phyloP scores from a whole-genome alignment of 2,888 invertebrate species.

The Tyria jacobaeae region DNA sequence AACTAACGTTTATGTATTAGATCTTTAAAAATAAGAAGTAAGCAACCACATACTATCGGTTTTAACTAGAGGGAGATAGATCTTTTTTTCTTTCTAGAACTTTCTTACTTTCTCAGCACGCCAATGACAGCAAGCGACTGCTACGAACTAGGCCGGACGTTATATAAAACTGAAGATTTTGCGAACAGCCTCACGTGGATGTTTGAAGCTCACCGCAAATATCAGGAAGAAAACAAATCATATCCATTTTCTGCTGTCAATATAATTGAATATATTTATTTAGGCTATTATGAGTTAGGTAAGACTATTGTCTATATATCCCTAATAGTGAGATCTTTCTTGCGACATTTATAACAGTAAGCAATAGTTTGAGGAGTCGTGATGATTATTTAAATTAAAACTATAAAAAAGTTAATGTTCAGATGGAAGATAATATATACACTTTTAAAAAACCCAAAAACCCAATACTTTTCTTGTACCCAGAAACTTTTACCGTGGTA shows the following conservation, averaged over 20 bases:
- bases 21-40: too few species aligned
- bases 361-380: too few species aligned
- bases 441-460: too few species aligned
- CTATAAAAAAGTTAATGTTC: too few species aligned
- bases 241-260: neutral
- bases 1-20: too few species aligned
- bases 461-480: too few species aligned
- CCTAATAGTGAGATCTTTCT: too few species aligned
- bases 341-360: too few species aligned
- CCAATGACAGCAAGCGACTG: slow-evolving; percentile 11
- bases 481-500: too few species aligned
- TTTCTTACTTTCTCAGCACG: neutral
- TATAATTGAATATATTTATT: neutral
- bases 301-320: neutral
- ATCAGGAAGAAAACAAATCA: neutral
- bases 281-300: neutral
- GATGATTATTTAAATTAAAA: too few species aligned
- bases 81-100: neutral
- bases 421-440: too few species aligned
- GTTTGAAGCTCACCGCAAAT: slow-evolving; percentile 6
- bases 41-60: too few species aligned
- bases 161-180: neutral
- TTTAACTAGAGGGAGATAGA: neutral
- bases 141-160: slow-evolving; percentile 8
- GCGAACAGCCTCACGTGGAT: neutral